These are phyloP conservation scores for Euplexia lucipara DNA, from an alignment of 2,888 invertebrate genomes.

Conservation along the genomic window DNA sequence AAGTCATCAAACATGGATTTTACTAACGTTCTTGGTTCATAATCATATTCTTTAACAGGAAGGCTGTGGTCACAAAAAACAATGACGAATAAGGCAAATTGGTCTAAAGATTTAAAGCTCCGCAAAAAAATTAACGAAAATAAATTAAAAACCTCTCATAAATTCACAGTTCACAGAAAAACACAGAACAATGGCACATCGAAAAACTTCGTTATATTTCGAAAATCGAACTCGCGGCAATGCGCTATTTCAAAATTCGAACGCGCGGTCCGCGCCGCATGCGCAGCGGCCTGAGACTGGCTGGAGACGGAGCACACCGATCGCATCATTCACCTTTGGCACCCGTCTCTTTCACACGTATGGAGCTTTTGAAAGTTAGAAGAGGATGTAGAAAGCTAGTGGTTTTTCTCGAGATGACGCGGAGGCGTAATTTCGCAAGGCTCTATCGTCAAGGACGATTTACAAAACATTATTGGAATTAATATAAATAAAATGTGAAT, in stretches of 20 bases:
- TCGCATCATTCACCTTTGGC: slow-evolving; percentile 78
- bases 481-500: slow-evolving; percentile 70
- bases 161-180: slow-evolving; percentile 73
- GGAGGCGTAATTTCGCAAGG: slow-evolving; percentile 83
- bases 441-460: slow-evolving; percentile 83
- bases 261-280: slow-evolving; percentile 82
- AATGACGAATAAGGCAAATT: slow-evolving; percentile 67
- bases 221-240: slow-evolving; percentile 76
- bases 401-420: slow-evolving; percentile 73
- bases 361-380: slow-evolving; percentile 68
- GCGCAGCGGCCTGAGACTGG: slow-evolving; percentile 87
- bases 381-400: slow-evolving; percentile 72
- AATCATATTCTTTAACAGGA: slow-evolving; percentile 66
- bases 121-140: slow-evolving; percentile 40
- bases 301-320: slow-evolving; percentile 80
- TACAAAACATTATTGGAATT: slow-evolving; percentile 78
- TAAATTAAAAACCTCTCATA: slow-evolving; percentile 59
- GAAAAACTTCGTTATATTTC: slow-evolving; percentile 82
- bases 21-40: slow-evolving; percentile 25
- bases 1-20: slow-evolving; percentile 36
- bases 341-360: slow-evolving; percentile 73
- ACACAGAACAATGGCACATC: slow-evolving; percentile 75
- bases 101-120: slow-evolving; percentile 59
- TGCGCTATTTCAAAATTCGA: slow-evolving; percentile 77
- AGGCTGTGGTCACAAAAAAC: slow-evolving; percentile 68